Conservation (phyloP, 2,888 invertebrate species). For the Hypsopygia costalis region DNA sequence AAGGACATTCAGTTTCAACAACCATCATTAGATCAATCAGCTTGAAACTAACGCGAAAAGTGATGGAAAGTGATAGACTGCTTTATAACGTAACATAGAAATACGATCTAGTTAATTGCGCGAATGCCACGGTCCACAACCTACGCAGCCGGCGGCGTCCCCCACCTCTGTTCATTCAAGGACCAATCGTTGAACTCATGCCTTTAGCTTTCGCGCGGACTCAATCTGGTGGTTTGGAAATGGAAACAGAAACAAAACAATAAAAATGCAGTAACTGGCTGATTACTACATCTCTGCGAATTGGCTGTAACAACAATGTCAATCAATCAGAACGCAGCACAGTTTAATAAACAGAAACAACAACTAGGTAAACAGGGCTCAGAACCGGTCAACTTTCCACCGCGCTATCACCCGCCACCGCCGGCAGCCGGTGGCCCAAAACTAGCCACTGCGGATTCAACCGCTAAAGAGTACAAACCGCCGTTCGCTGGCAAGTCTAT, state of each 20-base stretch:
- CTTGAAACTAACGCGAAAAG: slow-evolving; percentile 11
- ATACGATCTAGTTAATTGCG: slow-evolving; percentile 53
- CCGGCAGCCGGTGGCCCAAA: slow-evolving; percentile 83
- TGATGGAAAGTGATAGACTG: slow-evolving; percentile 30
- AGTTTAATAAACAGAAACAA: slow-evolving; percentile 73
- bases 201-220: slow-evolving; percentile 49
- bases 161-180: slow-evolving; percentile 74
- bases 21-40: neutral
- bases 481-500: slow-evolving; percentile 57
- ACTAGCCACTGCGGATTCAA: slow-evolving; percentile 81
- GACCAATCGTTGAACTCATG: slow-evolving; percentile 74
- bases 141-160: slow-evolving; percentile 74
- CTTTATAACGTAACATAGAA: slow-evolving; percentile 16
- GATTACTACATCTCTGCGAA: slow-evolving; percentile 43
- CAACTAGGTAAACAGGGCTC: slow-evolving; percentile 77
- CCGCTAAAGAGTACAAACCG: slow-evolving; percentile 69
- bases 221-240: slow-evolving; percentile 53
- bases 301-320: slow-evolving; percentile 65
- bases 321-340: slow-evolving; percentile 72
- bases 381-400: slow-evolving; percentile 82
- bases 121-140: slow-evolving; percentile 75
- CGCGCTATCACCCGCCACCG: slow-evolving; percentile 89
- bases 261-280: slow-evolving; percentile 45
- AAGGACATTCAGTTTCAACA: slow-evolving; percentile 13
- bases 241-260: slow-evolving; percentile 39